Base-by-base conservation (phyloP, 2,113 vertebrate species). In the Burhinus oedicnemus region DNA sequence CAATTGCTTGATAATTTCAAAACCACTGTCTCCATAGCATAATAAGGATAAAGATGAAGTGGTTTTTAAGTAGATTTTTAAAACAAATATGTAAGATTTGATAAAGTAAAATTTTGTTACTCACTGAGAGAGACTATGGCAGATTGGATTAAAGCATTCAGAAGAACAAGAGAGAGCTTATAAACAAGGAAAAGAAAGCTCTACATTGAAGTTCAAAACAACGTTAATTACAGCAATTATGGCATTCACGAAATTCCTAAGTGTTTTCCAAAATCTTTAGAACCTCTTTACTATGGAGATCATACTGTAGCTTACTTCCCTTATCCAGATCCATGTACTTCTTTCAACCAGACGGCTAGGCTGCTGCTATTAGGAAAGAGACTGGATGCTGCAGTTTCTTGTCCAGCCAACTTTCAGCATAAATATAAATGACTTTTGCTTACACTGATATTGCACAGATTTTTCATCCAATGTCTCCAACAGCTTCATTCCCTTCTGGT, bases 81-180 rank as follows among this genome's bases (percentile, higher is more conserved):
- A 83, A 92, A 74, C 70, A 85, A 85, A 27, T 58, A 80, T 12
- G 4, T 47, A 93, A n/a, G 34, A 90, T 34, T 93, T 51, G 52
- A 93, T 89, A 87, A 83, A 95, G 55, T 66, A 83, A 97, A 96
- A 83, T 76, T 60, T 69, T 94, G 61, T 94, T 98, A 98, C 98
- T 98, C 98, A 98, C 98, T 96, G 97, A 97, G 90, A 98, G 84
- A 90, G 97, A 98, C 98, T 98, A 98, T 52, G 87, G 97, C 90
- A 97, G 93, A 96, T 93, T 84, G 94, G 89, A 82, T 95, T 96
- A 94, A 92, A 93, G 96, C 96, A 93, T 92, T 96, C 74, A 94
- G 88, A 95, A 96, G 92, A 97, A 97, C 66, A 94, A 95, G 62
- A 97, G 34, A 97, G 51, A 81, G 80, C 62, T 94, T 97, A 93